These are phyloP conservation scores for Eucidaris tribuloides DNA, from an alignment of 35 echinoderm and acorn worm species.

Conservation along the genomic window DNA sequence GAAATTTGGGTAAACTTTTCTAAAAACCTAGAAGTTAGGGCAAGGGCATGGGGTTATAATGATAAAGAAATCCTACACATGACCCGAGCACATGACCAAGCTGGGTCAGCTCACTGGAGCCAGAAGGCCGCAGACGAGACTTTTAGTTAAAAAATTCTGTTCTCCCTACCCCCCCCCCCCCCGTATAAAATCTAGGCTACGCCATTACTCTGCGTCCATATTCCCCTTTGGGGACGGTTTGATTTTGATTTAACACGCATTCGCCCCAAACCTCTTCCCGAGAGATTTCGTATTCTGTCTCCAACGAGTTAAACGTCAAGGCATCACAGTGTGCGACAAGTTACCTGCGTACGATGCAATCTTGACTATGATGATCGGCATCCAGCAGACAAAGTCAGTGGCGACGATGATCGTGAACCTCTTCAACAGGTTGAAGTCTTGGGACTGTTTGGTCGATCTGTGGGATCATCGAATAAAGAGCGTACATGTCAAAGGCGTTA, in stretches of 20 bases:
- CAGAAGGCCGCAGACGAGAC: no score
- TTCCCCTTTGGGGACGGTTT: not conserved
- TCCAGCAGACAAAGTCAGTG: conserved; percentile 97
- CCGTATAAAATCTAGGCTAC: not conserved
- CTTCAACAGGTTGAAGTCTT: conserved; percentile 84
- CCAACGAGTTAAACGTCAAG: not conserved
- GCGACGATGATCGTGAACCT: conserved; percentile 88
- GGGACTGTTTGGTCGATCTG: conserved; percentile 85
- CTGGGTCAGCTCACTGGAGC: no score
- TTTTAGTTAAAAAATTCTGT: not conserved
- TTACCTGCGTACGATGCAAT: conserved; percentile 81
- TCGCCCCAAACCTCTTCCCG: not conserved
- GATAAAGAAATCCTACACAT: no score
- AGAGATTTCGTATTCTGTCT: not conserved
- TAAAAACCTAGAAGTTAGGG: no score
- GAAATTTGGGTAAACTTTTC: no score
- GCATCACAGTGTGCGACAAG: not conserved
- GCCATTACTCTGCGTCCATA: not conserved
- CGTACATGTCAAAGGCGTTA: no score
- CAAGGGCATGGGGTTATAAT: no score
- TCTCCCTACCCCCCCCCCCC: not conserved
- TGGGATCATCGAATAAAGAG: no score
- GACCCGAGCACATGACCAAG: no score
- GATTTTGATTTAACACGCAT: not conserved
- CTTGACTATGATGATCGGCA: conserved; percentile 95